Conservation (phyloP, 2,113 vertebrate genomes). For the Nothocercus julius region DNA sequence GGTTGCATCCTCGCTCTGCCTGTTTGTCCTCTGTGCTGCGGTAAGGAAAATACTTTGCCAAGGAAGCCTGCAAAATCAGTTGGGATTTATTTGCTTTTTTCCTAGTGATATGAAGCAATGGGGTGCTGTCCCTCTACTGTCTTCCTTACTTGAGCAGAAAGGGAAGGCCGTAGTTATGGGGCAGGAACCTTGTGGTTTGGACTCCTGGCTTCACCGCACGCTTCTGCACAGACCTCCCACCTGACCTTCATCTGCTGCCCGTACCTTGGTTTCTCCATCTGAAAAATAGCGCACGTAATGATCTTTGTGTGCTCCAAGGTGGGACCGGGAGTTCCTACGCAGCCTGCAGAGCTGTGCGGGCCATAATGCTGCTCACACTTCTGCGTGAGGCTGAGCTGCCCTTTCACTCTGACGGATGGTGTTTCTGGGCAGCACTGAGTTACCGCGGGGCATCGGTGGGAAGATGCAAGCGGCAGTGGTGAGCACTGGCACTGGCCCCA, state of each 20-base stretch:
- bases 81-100: neutral
- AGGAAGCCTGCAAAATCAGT: neutral
- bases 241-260: neutral
- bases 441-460: neutral
- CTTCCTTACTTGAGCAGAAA: neutral
- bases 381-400: neutral
- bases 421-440: neutral
- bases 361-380: neutral
- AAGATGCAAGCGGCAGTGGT: neutral
- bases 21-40: neutral
- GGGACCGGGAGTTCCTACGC: neutral
- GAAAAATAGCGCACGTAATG: neutral
- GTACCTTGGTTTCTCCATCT: neutral
- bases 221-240: neutral
- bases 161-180: neutral
- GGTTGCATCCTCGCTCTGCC: neutral
- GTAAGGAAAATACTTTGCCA: neutral
- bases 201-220: neutral
- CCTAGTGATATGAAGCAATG: neutral
- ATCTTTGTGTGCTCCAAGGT: neutral
- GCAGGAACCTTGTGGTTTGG: neutral
- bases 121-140: neutral
- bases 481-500: neutral
- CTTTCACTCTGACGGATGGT: neutral
- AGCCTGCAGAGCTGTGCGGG: neutral